Conservation (phyloP, 1,140 invertebrate species). For the Bombus consobrinus region DNA sequence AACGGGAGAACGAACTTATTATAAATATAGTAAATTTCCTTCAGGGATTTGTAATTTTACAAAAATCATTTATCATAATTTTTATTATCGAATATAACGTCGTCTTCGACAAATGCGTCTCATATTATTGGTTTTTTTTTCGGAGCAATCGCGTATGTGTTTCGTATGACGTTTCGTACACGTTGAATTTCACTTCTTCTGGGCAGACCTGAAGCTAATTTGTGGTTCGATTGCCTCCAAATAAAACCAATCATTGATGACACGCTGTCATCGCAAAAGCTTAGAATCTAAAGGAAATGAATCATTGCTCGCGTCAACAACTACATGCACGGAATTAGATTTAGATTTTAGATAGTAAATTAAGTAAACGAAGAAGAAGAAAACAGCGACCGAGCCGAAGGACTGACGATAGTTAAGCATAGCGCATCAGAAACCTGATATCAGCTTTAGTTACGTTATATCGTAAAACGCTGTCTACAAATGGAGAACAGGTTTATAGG, state of each 20-base stretch:
- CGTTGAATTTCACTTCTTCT: too few relatives aligned
- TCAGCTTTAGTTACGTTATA: slow-evolving; percentile 58
- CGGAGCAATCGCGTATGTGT: too few relatives aligned
- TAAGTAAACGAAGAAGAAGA: not conserved
- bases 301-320: not conserved
- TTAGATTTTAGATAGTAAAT: slow-evolving; percentile 1
- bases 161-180: too few relatives aligned
- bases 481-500: slow-evolving; percentile 25
- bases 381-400: slow-evolving; percentile 47
- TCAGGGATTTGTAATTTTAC: not conserved
- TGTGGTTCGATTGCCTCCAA: too few relatives aligned
- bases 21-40: not conserved
- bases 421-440: slow-evolving; percentile 52
- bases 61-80: not conserved
- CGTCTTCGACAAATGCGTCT: too few relatives aligned
- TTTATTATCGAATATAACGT: not conserved
- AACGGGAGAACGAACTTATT: not conserved
- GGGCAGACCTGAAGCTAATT: too few relatives aligned
- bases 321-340: not conserved
- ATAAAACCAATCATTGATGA: not conserved
- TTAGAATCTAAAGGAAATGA: not conserved
- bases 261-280: not conserved
- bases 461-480: slow-evolving; percentile 48
- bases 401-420: slow-evolving; percentile 61
- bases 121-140: too few relatives aligned